phyloP scores from a whole-genome alignment of 1,140 invertebrate genomes.

The Macrosteles quadrilineatus region DNA sequence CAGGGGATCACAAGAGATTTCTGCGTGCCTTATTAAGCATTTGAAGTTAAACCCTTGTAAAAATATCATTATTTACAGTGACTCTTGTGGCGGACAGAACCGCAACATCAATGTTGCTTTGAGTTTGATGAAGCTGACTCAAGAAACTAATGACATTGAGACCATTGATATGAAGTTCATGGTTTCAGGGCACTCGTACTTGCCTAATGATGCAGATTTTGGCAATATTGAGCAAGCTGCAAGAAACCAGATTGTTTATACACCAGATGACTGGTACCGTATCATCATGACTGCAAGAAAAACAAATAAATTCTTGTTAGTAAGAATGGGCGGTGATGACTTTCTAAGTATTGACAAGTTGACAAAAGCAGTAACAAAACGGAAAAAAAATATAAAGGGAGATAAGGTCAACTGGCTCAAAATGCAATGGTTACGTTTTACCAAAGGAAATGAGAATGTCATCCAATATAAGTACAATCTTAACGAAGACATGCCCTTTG shows the following conservation, averaged over 20 bases:
- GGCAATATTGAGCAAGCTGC: constrained; percentile 25
- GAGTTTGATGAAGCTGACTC: constrained; percentile 35
- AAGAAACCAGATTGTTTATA: constrained; percentile 22
- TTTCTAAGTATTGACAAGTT: constrained; percentile 4
- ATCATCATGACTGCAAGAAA: constrained; percentile 14
- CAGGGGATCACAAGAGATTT: constrained; percentile 38
- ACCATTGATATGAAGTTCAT: constrained; percentile 30
- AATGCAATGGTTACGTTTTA: constrained; percentile 19
- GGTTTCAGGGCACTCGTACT: constrained; percentile 29
- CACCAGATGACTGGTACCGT: constrained; percentile 23
- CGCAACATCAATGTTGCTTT: constrained; percentile 35
- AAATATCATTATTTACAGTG: constrained; percentile 27
- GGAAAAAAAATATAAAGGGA: constrained; percentile 22
- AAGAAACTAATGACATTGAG: constrained; percentile 29
- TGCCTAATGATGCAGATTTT: constrained; percentile 32
- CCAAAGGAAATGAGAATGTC: constrained; percentile 9
- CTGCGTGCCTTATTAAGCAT: constrained; percentile 24
- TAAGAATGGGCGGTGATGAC: background rate
- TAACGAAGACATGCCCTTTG: constrained; percentile 8
- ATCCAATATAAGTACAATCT: constrained; percentile 20
- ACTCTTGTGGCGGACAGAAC: constrained; percentile 35
- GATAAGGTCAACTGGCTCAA: constrained; percentile 29
- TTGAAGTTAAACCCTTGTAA: background rate
- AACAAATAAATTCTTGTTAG: constrained; percentile 28
- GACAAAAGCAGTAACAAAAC: constrained; percentile 16